Conservation (phyloP, 2,888 invertebrate genomes). For the Myopa tessellatipennis region DNA sequence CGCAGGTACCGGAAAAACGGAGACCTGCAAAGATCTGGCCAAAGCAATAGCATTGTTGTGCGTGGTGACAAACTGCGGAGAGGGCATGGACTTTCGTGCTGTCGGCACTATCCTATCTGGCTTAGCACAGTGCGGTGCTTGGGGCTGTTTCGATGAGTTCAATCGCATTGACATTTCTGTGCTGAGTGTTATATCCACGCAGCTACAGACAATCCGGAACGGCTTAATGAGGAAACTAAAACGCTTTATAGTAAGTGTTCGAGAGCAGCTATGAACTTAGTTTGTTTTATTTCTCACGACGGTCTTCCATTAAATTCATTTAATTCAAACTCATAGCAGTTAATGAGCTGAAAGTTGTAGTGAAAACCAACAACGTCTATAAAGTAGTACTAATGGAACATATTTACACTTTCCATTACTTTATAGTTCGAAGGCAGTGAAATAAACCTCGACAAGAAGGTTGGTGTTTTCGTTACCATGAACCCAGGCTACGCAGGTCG, state of each 20-base stretch:
- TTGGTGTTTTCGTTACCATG: constrained; percentile 95
- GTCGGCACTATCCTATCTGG: constrained; percentile 79
- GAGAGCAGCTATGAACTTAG: not conserved
- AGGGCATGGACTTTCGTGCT: constrained; percentile 91
- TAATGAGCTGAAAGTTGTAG: no score
- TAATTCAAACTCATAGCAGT: no score
- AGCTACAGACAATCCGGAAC: constrained; percentile 88
- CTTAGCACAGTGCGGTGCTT: constrained; percentile 76
- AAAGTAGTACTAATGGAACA: no score
- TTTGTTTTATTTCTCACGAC: not conserved
- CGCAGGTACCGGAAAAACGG: constrained; percentile 77
- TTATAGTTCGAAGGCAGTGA: constrained; percentile 84
- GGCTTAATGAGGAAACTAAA: constrained; percentile 81
- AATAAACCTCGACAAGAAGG: constrained; percentile 83
- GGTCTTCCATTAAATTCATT: no score
- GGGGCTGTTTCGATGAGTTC: constrained; percentile 97
- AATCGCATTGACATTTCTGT: constrained; percentile 93
- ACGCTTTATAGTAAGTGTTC: constrained; percentile 76
- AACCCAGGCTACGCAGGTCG: constrained; percentile 94
- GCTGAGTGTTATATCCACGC: constrained; percentile 91
- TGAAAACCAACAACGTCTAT: no score
- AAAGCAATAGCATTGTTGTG: constrained; percentile 87
- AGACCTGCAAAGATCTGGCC: constrained; percentile 91
- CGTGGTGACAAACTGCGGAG: constrained; percentile 91
- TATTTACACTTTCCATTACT: not conserved